Evolutionary conservation across 2,797 vertebrate genomes (phyloP).

Genomic region (Glossophaga mutica): DNA sequence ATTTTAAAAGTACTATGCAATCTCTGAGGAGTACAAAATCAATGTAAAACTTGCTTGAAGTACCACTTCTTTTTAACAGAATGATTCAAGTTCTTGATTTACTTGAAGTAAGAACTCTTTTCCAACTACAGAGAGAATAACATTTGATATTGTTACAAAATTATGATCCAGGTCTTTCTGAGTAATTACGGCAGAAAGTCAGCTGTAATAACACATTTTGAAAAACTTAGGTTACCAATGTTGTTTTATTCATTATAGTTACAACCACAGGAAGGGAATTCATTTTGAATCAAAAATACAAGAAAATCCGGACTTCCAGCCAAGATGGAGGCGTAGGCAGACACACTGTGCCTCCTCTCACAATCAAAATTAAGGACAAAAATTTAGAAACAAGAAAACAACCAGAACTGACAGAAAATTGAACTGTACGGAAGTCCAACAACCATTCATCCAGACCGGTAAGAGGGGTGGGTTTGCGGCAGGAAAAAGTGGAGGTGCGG

Average conservation of each 20-base stretch:
- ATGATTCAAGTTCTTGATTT: not conserved
- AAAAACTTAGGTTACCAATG: not conserved
- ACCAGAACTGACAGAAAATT: too few relatives aligned
- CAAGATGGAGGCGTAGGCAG: too few relatives aligned
- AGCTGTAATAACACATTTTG: not conserved
- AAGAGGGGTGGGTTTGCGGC: too few relatives aligned
- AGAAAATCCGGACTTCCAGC: too few relatives aligned
- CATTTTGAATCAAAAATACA: not conserved
- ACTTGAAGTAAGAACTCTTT: conserved; percentile 18
- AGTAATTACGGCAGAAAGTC: not conserved
- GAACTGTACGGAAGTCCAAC: too few relatives aligned
- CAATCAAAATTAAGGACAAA: too few relatives aligned
- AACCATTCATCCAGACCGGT: too few relatives aligned
- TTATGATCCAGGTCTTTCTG: not conserved
- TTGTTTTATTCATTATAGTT: not conserved
- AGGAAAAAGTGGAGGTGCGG: too few relatives aligned
- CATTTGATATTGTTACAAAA: conserved; percentile 14
- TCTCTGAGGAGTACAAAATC: not conserved
- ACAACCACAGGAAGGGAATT: not conserved
- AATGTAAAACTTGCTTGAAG: not conserved
- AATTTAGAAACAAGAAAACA: too few relatives aligned
- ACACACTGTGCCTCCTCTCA: too few relatives aligned
- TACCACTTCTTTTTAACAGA: not conserved
- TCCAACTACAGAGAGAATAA: not conserved
- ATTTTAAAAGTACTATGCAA: not conserved